Evolutionary conservation across 2,113 vertebrate species (phyloP), one percentile per base, ranked within the genome.

Genomic region (Galbula dea): DNA sequence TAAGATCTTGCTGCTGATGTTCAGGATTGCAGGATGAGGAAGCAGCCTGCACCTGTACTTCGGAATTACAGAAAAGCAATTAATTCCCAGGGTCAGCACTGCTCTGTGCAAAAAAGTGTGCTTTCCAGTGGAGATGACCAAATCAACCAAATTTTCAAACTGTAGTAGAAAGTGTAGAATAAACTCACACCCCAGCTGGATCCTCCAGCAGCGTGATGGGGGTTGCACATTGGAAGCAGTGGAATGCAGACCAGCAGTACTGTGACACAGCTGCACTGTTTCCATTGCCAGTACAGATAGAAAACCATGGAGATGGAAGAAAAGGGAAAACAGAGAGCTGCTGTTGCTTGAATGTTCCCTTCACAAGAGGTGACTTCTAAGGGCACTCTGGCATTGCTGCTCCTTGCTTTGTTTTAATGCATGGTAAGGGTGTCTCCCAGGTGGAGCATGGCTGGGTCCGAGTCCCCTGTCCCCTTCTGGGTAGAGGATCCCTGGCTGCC

Each of bases 391-490:
- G 16, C 26, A 10, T 34, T 58, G 39, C 51, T 32, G 45, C 41
- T 5, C 14, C 41, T 85, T 20, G 4, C 63, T 67, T 21, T 24
- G 34, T 29, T 91, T 49, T 61, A 32, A 11, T 2, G 19, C 41
- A 36, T 4, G 51, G 54, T 34, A 6, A 26, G n/a, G 46, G 11
- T 48, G 18, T 19, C 30, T 48, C 22, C 71, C 2, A 4, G 27
- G 21, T 21, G 72, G 74, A 39, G 16, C 15, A 2, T 1, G 30
- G 71, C 48, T 27, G 7, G 5, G 15, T 13, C 54, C 4, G 12
- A 16, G 34, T 15, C 48, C 61, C 41, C 52, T 1, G 0, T 51
- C 6, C 9, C 69, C 21, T 1, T 3, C 3, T 0, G 7, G 63
- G 65, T 7, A 27, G 32, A 3, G 3, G 32, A 30, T 27, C 39